A percentile compares a stretch with the other conserved stretches of the same genome.
phyloP scores from a whole-genome alignment of 2,113 vertebrate genomes.

The Rhinoptilus africanus region DNA sequence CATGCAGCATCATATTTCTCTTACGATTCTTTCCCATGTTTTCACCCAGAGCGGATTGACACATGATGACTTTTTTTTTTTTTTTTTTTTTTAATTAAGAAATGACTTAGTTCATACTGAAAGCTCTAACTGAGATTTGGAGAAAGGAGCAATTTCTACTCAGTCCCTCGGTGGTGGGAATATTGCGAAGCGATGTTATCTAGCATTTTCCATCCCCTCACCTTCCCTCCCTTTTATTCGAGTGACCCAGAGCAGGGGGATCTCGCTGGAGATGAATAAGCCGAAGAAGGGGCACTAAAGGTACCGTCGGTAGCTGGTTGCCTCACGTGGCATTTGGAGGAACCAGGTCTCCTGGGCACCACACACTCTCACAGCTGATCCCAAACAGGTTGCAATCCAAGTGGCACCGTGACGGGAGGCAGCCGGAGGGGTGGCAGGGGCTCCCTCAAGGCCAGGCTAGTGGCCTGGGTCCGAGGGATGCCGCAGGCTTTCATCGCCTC shows the following conservation, averaged over 20 bases:
- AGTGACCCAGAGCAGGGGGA: neutral
- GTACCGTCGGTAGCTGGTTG: neutral
- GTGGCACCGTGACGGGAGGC: accelerated
- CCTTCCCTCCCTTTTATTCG: neutral
- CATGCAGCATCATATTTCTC: neutral
- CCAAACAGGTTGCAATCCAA: neutral
- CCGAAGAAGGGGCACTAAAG: neutral
- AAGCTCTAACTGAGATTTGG: constrained; percentile 5
- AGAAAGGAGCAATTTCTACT: neutral
- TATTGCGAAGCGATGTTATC: neutral
- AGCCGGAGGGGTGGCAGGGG: neutral
- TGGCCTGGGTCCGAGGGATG: neutral
- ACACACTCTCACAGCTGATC: neutral
- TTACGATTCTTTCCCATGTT: neutral
- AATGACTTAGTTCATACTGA: neutral
- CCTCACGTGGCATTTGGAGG: neutral
- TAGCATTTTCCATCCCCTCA: neutral
- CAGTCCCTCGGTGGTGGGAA: neutral
- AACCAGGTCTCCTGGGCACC: neutral
- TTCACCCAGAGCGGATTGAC: neutral
- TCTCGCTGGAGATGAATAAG: neutral
- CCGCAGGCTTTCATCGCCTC: neutral
- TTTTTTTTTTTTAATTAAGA: neutral
- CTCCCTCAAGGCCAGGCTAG: accelerated
- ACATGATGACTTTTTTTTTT: neutral